A percentile compares a stretch with the other conserved stretches of the same genome.
Evolutionary conservation across 2,797 vertebrate genomes (phyloP).

Genomic region (Chloroceryle amazona): DNA sequence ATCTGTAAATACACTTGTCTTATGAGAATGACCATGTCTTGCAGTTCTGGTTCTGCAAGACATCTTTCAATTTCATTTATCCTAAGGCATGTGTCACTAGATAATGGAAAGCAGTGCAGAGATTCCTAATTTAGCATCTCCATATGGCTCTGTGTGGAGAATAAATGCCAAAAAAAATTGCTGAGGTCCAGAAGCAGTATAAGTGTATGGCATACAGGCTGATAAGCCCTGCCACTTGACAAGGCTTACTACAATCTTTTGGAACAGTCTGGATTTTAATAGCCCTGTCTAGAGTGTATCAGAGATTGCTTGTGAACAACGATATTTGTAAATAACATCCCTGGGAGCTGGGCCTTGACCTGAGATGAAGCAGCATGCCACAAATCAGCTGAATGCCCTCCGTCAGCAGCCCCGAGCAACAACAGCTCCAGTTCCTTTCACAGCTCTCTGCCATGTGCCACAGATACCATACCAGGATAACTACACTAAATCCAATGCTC

Average conservation of each 20-base stretch:
- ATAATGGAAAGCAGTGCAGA: neutral
- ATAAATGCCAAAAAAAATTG: neutral
- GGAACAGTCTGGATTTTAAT: neutral
- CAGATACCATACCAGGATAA: neutral
- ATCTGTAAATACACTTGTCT: neutral
- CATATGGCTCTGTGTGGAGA: neutral
- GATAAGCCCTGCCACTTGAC: neutral
- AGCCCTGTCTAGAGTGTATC: neutral
- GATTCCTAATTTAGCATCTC: neutral
- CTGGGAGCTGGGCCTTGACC: neutral
- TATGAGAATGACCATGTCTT: neutral
- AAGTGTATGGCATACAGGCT: neutral
- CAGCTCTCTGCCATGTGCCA: neutral
- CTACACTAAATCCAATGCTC: neutral
- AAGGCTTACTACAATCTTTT: neutral
- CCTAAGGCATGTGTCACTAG: fast-evolving
- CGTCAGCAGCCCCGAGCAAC: neutral
- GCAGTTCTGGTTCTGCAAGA: neutral
- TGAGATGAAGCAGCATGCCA: neutral
- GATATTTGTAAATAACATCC: neutral
- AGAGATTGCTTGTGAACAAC: neutral
- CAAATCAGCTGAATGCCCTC: neutral
- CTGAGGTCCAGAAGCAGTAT: neutral
- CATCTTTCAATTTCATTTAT: neutral
- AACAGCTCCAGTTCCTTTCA: neutral